Conservation (phyloP, 1,140 invertebrate species). For the Ylistrum balloti region DNA sequence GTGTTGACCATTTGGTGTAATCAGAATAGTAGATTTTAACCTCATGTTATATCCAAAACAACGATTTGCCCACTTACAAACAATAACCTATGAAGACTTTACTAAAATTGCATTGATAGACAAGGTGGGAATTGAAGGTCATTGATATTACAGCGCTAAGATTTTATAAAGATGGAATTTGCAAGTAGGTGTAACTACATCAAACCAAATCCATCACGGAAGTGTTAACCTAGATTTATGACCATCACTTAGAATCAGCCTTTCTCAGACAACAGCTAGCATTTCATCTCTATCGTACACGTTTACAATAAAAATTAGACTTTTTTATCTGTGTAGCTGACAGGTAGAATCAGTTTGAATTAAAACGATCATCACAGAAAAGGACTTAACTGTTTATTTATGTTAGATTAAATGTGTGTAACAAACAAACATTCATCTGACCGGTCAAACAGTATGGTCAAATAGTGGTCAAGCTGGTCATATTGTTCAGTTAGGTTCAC, state of each 20-base stretch:
- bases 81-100: too few species aligned
- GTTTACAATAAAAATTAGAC: not conserved
- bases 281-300: not conserved
- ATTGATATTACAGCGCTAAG: too few species aligned
- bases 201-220: not conserved
- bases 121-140: too few species aligned
- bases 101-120: too few species aligned
- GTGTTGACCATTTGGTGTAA: too few species aligned
- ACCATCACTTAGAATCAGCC: not conserved
- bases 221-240: not conserved
- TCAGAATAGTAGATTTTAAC: too few species aligned
- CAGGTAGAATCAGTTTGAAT: not conserved
- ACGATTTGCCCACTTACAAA: too few species aligned
- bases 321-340: not conserved
- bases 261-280: not conserved
- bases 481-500: not conserved
- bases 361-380: constrained; percentile 17
- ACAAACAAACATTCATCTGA: not conserved
- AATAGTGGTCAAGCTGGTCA: constrained; percentile 4
- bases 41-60: too few species aligned
- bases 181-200: too few species aligned
- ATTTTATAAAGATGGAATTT: too few species aligned
- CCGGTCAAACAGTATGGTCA: constrained; percentile 7
- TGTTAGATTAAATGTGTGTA: not conserved
- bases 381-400: constrained; percentile 33